Base-by-base conservation (phyloP, 2,888 invertebrate genomes). In the Limnephilus marmoratus region DNA sequence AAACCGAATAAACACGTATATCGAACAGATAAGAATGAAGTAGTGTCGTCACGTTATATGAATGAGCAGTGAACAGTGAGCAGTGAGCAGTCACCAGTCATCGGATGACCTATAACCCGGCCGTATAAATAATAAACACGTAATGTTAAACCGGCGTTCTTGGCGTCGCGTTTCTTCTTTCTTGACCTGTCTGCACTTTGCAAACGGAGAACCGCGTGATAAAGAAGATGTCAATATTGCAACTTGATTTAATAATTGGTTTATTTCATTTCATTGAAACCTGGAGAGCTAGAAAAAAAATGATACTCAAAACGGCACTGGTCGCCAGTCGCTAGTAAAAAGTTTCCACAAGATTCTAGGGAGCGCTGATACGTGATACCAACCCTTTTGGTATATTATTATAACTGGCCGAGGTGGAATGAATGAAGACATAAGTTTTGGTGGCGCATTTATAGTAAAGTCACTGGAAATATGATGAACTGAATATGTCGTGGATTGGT, bases 121-220 rank as follows among this genome's bases (percentile, higher is more conserved):
- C 7, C n/a, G 9, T 24, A n/a, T 68, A 68, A 68, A 68, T 68
- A n/a, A 68, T 68, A 68, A 68, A 68, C 68, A 68, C 68, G 68
- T 68, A 68, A 68, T 7, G 68, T 24, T 68, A 24, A 68, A 24
- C 45, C 29, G 37, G 3, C 24, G n/a, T 29, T 86, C n/a, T 29
- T 37, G 86, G 45, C 86, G 49, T 86, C 86, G 86, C 86, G 49
- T 45, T 37, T 49, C 86, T 86, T 29, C 86, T 45, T 37, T 49
- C 86, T 86, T 45, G 49, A 45, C 45, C 41, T 86, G 86, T 86
- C 86, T 86, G 37, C 86, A 45, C 45, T 49, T 29, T 86, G 86
- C 86, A 49, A 86, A 86, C 86, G 13, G 24, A 37, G 29, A 45
- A 85, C 24, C 7, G 7, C 68, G 24, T 68, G 24, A 68, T 68